Conservation (phyloP, 2,888 invertebrate species). For the Branchipolynoe longqiensis region DNA sequence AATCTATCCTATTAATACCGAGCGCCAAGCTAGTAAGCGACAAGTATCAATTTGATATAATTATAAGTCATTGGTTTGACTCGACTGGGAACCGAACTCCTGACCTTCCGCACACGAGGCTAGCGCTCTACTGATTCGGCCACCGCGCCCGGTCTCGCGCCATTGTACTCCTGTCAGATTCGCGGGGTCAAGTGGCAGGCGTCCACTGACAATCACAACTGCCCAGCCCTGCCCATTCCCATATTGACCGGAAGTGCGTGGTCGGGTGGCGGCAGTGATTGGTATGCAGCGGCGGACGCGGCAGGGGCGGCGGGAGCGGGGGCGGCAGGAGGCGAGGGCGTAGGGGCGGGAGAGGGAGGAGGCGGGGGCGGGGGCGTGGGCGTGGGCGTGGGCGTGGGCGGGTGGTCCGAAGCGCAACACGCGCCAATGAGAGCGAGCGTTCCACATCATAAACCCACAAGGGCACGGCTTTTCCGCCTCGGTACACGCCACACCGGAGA, state of each 20-base stretch:
- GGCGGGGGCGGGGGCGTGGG: neutral
- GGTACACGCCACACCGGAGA: slow-evolving; percentile 12
- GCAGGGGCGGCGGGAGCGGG: neutral
- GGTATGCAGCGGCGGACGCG: slow-evolving; percentile 4
- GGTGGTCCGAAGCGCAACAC: neutral
- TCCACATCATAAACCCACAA: slow-evolving; percentile 32
- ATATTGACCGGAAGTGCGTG: neutral
- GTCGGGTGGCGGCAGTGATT: neutral
- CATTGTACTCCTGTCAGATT: slow-evolving; percentile 38
- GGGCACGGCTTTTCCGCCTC: slow-evolving; percentile 22
- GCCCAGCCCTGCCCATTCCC: slow-evolving; percentile 46
- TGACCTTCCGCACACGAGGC: too few relatives aligned
- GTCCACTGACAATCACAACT: slow-evolving; percentile 40
- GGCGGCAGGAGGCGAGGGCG: neutral
- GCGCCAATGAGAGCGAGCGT: neutral
- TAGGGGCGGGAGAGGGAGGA: neutral
- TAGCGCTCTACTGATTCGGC: too few relatives aligned
- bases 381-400: neutral
- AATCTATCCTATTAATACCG: too few relatives aligned
- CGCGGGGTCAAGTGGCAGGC: slow-evolving; percentile 35
- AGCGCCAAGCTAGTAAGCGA: too few relatives aligned
- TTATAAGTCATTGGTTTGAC: too few relatives aligned
- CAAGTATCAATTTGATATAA: too few relatives aligned
- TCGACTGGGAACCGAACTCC: too few relatives aligned
- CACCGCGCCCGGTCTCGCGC: neutral